These are phyloP conservation scores for Thryonomys swinderianus DNA, from an alignment of 2,113 vertebrate genomes.

Conservation along the genomic window DNA sequence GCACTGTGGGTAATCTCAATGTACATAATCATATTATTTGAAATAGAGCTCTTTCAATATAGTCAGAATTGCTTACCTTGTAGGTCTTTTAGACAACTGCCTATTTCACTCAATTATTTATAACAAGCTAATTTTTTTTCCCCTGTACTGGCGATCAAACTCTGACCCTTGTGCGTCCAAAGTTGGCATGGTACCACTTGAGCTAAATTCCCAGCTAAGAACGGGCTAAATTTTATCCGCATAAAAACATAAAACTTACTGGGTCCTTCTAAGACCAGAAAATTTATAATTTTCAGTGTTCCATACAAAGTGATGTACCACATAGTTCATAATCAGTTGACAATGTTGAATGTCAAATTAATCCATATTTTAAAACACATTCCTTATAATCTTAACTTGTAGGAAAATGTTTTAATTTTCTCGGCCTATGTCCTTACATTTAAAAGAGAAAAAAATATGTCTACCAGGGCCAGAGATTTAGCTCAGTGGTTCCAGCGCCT, in stretches of 20 bases:
- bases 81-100: neutral
- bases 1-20: neutral
- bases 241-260: neutral
- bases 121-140: too few relatives aligned
- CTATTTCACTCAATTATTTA: neutral
- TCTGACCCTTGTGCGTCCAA: too few relatives aligned
- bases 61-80: neutral
- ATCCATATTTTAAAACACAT: neutral
- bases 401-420: neutral
- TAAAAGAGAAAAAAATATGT: neutral
- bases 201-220: too few relatives aligned
- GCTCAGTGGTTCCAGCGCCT: too few relatives aligned
- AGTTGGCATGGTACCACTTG: too few relatives aligned
- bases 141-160: too few relatives aligned
- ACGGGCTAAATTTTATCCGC: neutral
- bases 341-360: neutral
- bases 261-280: neutral
- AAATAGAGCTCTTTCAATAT: neutral
- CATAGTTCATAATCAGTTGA: neutral
- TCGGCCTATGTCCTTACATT: neutral
- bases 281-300: neutral
- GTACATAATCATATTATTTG: neutral
- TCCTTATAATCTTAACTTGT: neutral
- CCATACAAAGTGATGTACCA: neutral
- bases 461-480: too few relatives aligned